Evolutionary conservation across 2,113 vertebrate genomes (phyloP).

Genomic region (Lagopus leucura): DNA sequence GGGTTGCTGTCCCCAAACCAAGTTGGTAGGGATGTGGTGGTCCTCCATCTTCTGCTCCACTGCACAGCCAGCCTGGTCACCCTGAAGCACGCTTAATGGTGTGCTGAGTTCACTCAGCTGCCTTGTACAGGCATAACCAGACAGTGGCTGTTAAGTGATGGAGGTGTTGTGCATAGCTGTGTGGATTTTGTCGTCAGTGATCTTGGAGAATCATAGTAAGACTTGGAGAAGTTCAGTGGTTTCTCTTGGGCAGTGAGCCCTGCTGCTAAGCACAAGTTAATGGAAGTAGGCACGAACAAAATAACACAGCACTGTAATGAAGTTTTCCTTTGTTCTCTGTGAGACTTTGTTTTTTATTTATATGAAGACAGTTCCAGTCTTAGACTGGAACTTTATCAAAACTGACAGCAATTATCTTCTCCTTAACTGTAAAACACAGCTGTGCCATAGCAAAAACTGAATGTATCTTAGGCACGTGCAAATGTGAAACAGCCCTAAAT

Average conservation of each 20-base stretch:
- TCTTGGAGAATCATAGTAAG: background rate
- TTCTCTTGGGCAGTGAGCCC: background rate
- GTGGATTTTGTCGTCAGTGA: no score
- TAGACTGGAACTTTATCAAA: background rate
- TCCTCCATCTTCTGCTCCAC: background rate
- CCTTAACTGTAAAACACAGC: background rate
- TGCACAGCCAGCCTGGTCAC: background rate
- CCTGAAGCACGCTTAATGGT: background rate
- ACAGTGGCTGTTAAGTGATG: background rate
- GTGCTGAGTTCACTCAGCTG: background rate
- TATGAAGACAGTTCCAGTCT: background rate
- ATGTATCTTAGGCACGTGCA: background rate
- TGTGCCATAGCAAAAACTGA: background rate
- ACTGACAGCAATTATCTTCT: background rate
- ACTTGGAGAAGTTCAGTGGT: background rate
- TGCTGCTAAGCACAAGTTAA: background rate
- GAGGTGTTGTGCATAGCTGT: background rate
- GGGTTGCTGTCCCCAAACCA: background rate
- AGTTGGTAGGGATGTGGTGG: accelerated
- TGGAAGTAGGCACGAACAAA: background rate
- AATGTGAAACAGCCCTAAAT: background rate
- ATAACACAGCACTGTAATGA: background rate
- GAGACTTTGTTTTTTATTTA: background rate
- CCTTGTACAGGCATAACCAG: background rate
- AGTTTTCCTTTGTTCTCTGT: background rate